Conservation (phyloP, 1,140 invertebrate genomes). For the Pinna nobilis region DNA sequence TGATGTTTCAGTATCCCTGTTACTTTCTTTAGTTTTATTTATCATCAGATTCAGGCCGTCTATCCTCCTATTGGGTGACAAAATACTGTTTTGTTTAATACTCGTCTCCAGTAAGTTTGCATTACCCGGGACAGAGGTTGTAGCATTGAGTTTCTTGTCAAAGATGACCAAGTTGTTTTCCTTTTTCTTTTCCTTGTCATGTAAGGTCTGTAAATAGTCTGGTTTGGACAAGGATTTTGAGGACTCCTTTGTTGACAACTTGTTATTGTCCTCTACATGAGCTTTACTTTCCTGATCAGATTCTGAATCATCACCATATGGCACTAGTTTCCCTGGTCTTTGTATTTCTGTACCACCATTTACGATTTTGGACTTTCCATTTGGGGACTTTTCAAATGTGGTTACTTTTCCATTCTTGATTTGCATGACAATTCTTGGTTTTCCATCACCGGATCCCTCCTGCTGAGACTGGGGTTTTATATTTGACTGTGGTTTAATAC, state of each 20-base stretch:
- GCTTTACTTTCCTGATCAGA: constrained; percentile 61
- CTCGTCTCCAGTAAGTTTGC: constrained; percentile 48
- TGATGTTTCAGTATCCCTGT: constrained; percentile 14
- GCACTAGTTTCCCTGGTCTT: constrained; percentile 64
- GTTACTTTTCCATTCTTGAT: constrained; percentile 72
- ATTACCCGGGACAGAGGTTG: constrained; percentile 61
- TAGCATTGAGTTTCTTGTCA: constrained; percentile 60
- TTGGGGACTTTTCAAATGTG: constrained; percentile 64
- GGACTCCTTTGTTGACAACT: neutral
- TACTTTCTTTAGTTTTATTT: constrained; percentile 28
- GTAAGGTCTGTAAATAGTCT: neutral
- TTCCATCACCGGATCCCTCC: constrained; percentile 30
- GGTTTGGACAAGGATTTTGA: neutral
- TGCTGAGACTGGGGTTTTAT: constrained; percentile 4
- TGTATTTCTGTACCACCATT: constrained; percentile 40
- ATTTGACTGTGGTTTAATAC: constrained; percentile 44
- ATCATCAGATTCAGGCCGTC: constrained; percentile 28
- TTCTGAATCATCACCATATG: constrained; percentile 71
- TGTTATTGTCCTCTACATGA: neutral
- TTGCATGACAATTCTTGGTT: constrained; percentile 70
- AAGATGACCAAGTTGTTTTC: constrained; percentile 55
- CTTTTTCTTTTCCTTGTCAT: constrained; percentile 7
- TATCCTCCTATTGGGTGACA: constrained; percentile 4
- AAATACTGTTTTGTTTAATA: neutral
- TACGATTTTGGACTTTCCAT: constrained; percentile 58